A percentile compares a stretch with the other conserved stretches of the same genome.
These are phyloP conservation scores for Hyperoodon ampullatus DNA, from an alignment of 2,113 vertebrate genomes.

Conservation along the genomic window DNA sequence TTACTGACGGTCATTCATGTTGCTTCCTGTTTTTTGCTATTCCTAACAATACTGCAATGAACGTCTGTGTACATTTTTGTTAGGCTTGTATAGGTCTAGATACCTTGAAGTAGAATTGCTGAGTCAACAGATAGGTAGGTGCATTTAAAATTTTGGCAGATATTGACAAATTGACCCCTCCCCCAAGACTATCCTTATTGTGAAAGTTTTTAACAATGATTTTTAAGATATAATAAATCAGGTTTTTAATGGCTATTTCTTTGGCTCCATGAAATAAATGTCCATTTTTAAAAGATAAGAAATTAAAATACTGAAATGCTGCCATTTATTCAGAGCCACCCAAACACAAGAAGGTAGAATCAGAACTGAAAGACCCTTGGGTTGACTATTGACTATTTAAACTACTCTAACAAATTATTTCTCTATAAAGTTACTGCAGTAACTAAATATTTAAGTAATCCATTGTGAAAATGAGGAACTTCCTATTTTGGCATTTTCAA, in stretches of 20 bases:
- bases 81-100: too few species aligned
- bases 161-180: not conserved
- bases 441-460: not conserved
- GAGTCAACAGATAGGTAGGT: not conserved
- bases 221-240: not conserved
- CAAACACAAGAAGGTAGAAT: not conserved
- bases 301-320: conserved; percentile 1
- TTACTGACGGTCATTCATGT: not conserved
- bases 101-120: not conserved
- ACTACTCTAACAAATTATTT: not conserved
- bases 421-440: not conserved
- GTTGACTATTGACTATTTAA: not conserved
- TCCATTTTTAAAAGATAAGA: not conserved
- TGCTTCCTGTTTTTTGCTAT: not conserved
- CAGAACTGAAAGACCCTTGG: not conserved
- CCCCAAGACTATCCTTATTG: not conserved
- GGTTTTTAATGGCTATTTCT: not conserved
- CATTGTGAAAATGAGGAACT: not conserved
- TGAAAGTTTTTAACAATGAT: conserved; percentile 12
- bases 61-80: not conserved
- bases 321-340: not conserved
- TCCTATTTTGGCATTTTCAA: not conserved
- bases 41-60: not conserved
- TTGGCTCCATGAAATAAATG: not conserved
- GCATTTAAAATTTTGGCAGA: not conserved